A percentile compares a stretch with the other conserved stretches of the same genome.
Conservation (phyloP, 2,888 invertebrate species). For the Caenorhabditis sulstoni region DNA sequence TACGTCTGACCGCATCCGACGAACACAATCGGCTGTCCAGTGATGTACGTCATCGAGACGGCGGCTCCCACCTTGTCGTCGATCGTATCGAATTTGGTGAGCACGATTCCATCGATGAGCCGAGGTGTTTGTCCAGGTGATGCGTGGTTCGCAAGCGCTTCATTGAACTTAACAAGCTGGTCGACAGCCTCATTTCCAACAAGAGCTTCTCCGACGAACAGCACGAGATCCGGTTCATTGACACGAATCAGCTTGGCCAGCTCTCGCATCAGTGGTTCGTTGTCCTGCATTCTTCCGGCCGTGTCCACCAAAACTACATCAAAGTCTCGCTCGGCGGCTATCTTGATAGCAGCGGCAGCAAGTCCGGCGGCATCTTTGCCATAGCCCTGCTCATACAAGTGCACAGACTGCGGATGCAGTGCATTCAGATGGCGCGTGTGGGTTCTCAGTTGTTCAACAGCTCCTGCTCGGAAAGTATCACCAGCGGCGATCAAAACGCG, state of each 20-base stretch:
- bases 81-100: conserved; percentile 99
- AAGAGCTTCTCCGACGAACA: conserved; percentile 99
- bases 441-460: conserved; percentile 97
- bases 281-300: conserved; percentile 99
- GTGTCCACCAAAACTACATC: conserved; percentile 98
- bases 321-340: conserved; percentile 85
- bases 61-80: conserved; percentile 99
- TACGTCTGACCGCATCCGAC: conserved; percentile 99
- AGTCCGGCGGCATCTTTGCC: conserved; percentile 99
- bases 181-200: conserved; percentile 99
- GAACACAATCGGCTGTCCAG: conserved; percentile 98
- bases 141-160: conserved; percentile 92
- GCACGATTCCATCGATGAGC: conserved; percentile 97
- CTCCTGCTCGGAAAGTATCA: conserved; percentile 97
- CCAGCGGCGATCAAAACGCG: conserved; percentile 97
- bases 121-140: conserved; percentile 87
- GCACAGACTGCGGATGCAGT: conserved; percentile 86
- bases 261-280: conserved; percentile 98
- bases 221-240: conserved; percentile 95
- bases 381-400: conserved; percentile 97
- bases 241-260: conserved; percentile 96
- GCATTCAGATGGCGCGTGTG: conserved; percentile 94
- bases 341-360: conserved; percentile 93
- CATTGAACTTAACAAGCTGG: conserved; percentile 97
- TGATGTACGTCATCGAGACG: conserved; percentile 99